These are phyloP conservation scores for Mustela erminea DNA, from an alignment of 2,797 vertebrate genomes.

Conservation along the genomic window DNA sequence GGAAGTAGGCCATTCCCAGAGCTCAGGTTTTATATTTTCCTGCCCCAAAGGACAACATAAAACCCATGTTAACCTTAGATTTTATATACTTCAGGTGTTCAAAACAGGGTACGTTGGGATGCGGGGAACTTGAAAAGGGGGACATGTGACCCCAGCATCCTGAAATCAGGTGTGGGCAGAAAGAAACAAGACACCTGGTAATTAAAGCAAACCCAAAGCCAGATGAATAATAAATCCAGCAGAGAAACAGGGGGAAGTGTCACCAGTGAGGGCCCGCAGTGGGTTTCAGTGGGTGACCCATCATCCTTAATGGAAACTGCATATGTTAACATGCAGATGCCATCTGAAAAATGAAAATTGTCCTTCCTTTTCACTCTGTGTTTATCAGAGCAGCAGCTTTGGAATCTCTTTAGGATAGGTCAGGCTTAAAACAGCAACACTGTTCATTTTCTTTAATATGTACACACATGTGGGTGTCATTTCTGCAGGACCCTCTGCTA, in stretches of 20 bases:
- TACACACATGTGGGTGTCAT: too few species aligned
- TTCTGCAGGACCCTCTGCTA: background rate
- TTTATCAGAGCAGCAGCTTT: background rate
- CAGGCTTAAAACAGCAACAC: accelerated
- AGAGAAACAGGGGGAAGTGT: background rate
- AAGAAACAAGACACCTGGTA: constrained; percentile 42
- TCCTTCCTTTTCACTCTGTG: background rate
- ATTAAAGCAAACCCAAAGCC: background rate
- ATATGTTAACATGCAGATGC: background rate
- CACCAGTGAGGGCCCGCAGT: background rate
- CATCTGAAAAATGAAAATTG: background rate
- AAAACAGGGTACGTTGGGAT: background rate
- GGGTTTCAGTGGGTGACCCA: background rate
- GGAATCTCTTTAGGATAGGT: background rate
- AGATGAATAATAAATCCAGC: background rate
- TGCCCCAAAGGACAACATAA: constrained; percentile 62
- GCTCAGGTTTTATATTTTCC: constrained; percentile 65
- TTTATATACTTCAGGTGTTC: constrained; percentile 80
- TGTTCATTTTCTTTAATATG: background rate
- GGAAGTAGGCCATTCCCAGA: constrained; percentile 59
- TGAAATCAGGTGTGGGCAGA: constrained; percentile 40
- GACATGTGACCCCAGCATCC: background rate
- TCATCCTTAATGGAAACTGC: background rate
- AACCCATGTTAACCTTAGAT: constrained; percentile 55
- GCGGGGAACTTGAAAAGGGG: constrained; percentile 3